Conservation (phyloP, 2,888 invertebrate species). For the Pseudeuparius sepicola region DNA sequence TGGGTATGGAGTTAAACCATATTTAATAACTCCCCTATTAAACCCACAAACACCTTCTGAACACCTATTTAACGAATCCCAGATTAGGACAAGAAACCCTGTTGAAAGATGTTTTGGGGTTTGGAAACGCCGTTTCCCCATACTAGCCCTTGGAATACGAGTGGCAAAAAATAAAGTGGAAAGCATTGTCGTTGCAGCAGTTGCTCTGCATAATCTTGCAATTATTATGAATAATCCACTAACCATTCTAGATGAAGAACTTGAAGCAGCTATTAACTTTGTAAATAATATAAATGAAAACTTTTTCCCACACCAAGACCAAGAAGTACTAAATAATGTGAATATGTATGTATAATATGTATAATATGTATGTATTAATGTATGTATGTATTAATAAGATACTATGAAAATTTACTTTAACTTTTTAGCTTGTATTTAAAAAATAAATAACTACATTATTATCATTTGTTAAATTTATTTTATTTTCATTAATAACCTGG, state of each 20-base stretch:
- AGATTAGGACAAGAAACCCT: conserved; percentile 25
- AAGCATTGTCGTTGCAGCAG: conserved; percentile 21
- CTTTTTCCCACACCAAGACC: too few relatives aligned
- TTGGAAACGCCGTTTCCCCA: conserved; percentile 28
- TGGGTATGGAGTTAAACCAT: conserved; percentile 25
- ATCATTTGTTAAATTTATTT: too few relatives aligned
- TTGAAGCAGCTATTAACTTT: conserved; percentile 14
- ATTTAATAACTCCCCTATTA: conserved; percentile 23
- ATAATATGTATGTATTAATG: too few relatives aligned
- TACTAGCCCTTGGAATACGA: conserved; percentile 26
- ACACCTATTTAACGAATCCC: conserved; percentile 24
- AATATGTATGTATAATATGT: too few relatives aligned
- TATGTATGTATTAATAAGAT: too few relatives aligned
- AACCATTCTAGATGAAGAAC: conserved; percentile 11
- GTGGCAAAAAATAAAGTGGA: conserved; percentile 21
- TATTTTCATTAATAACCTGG: too few relatives aligned
- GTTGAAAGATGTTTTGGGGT: conserved; percentile 28
- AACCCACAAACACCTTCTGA: conserved; percentile 20
- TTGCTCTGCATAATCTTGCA: conserved; percentile 23
- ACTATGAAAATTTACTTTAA: too few relatives aligned
- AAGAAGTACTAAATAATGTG: too few relatives aligned
- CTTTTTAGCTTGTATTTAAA: too few relatives aligned
- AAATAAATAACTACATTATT: too few relatives aligned
- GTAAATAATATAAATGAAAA: too few relatives aligned
- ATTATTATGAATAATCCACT: conserved; percentile 10